Conservation (phyloP, 2,797 vertebrate species). For the Melanitta fusca region DNA sequence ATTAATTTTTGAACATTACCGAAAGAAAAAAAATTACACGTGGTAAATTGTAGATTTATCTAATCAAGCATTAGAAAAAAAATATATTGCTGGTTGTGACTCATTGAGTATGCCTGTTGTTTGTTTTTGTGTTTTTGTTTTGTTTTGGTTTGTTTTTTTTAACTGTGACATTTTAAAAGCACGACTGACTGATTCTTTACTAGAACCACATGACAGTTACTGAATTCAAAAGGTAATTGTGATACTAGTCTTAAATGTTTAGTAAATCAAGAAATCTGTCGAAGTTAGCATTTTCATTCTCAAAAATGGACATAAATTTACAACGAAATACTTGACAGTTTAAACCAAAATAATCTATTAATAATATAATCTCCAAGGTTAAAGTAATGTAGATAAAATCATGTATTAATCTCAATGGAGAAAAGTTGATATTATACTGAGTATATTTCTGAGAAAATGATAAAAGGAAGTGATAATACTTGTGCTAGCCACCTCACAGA, state of each 20-base stretch:
- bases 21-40: not conserved
- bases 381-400: not conserved
- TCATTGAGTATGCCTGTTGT: not conserved
- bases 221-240: not conserved
- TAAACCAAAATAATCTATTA: not conserved
- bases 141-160: not conserved
- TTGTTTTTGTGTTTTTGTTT: no score
- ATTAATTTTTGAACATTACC: not conserved
- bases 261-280: not conserved
- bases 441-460: not conserved
- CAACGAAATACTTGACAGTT: not conserved
- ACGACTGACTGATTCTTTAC: not conserved
- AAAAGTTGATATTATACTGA: not conserved
- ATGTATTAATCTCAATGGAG: not conserved
- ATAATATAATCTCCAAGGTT: not conserved
- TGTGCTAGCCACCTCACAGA: not conserved
- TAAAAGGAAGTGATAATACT: not conserved
- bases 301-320: not conserved
- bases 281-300: not conserved
- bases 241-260: not conserved
- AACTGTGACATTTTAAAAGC: not conserved
- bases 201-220: not conserved
- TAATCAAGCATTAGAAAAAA: not conserved
- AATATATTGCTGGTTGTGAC: not conserved
- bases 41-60: not conserved